Conservation (phyloP, 1,140 invertebrate genomes). For the Glossosoma conforme region DNA sequence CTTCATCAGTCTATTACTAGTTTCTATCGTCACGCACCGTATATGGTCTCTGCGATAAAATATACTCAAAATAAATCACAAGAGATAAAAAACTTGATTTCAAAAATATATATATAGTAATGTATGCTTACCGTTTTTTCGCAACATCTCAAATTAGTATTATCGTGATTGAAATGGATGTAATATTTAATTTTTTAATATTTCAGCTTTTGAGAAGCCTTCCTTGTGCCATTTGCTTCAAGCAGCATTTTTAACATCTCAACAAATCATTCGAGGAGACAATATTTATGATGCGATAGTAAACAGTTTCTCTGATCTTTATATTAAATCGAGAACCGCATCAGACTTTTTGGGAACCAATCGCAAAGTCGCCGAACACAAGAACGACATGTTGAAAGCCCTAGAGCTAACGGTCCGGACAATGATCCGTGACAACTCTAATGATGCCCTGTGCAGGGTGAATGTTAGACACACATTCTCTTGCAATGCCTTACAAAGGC, state of each 20-base stretch:
- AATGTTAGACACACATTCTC: slow-evolving; percentile 17
- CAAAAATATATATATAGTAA: too few relatives aligned
- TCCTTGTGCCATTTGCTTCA: slow-evolving; percentile 59
- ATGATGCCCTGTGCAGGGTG: neutral
- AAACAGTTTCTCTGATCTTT: slow-evolving; percentile 62
- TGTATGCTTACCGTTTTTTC: too few relatives aligned
- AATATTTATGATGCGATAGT: slow-evolving; percentile 48
- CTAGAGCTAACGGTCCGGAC: slow-evolving; percentile 31
- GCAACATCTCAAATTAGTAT: too few relatives aligned
- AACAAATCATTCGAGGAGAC: slow-evolving; percentile 60
- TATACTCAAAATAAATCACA: too few relatives aligned
- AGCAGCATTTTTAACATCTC: slow-evolving; percentile 56
- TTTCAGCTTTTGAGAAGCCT: slow-evolving; percentile 51
- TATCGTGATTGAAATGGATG: too few relatives aligned
- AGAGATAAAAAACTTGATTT: too few relatives aligned
- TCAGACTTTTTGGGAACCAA: slow-evolving; percentile 46
- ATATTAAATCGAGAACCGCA: slow-evolving; percentile 57
- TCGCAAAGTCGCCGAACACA: slow-evolving; percentile 42
- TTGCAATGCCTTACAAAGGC: slow-evolving; percentile 31
- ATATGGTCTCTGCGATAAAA: too few relatives aligned
- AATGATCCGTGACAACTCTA: slow-evolving; percentile 25
- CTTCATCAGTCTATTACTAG: too few relatives aligned
- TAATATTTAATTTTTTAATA: slow-evolving; percentile 19
- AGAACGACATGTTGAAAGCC: slow-evolving; percentile 43
- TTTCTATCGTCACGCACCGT: too few relatives aligned